phyloP scores from a whole-genome alignment of 2,888 invertebrate genomes.

The Penaeus monodon region DNA sequence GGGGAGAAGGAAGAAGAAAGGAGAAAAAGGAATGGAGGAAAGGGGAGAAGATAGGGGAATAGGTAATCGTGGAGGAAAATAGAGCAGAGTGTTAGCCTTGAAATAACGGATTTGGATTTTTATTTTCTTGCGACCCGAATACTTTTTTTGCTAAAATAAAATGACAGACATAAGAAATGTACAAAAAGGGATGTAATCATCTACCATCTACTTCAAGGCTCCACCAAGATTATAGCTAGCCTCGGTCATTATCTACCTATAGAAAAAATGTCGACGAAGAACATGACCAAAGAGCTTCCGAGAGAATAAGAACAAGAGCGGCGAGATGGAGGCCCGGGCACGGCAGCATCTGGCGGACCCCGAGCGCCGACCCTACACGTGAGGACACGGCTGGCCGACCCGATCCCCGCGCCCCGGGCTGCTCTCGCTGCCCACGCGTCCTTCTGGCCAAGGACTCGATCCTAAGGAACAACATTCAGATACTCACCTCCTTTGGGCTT shows the following conservation, averaged over 20 bases:
- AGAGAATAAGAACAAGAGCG: background rate
- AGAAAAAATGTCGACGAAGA: background rate
- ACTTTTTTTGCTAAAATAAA: background rate
- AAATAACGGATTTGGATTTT: background rate
- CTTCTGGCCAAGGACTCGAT: no score
- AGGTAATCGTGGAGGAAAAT: background rate
- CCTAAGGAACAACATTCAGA: no score
- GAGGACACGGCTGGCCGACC: no score
- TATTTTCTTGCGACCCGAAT: background rate
- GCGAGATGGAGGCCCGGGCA: background rate
- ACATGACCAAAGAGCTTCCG: background rate
- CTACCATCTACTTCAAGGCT: no score
- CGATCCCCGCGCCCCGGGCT: no score
- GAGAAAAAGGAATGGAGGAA: background rate
- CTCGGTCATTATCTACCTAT: no score
- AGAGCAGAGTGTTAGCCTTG: background rate
- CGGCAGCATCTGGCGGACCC: background rate
- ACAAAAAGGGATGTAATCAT: background rate
- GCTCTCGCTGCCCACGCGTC: no score
- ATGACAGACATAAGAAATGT: background rate
- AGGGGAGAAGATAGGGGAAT: background rate
- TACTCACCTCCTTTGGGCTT: slow-evolving; percentile 58
- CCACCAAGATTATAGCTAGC: no score
- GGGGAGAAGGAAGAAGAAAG: background rate
- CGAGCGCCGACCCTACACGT: background rate